Conservation (phyloP, 2,113 vertebrate species). For the Capra hircus region DNA sequence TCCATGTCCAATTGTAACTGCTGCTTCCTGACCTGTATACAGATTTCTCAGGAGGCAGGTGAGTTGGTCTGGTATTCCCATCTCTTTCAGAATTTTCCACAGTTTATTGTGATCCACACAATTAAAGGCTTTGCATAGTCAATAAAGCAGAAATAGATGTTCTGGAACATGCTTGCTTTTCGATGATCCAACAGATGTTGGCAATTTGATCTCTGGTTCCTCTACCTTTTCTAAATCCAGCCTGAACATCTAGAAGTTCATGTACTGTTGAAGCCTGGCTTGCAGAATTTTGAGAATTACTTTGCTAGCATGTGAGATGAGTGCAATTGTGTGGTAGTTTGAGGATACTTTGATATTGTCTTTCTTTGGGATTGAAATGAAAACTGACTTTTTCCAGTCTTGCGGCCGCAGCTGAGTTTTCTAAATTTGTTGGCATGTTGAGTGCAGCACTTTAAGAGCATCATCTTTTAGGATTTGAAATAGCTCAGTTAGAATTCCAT, state of each 20-base stretch:
- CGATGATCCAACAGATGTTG: neutral
- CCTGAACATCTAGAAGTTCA: neutral
- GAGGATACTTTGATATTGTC: neutral
- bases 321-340: neutral
- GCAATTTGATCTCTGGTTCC: neutral
- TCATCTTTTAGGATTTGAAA: neutral
- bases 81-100: neutral
- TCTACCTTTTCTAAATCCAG: neutral
- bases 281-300: neutral
- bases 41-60: neutral
- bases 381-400: neutral
- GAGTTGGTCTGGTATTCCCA: neutral
- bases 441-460: neutral
- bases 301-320: neutral
- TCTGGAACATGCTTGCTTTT: neutral
- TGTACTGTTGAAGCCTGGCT: neutral
- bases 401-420: neutral
- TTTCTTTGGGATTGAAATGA: neutral
- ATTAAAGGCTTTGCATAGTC: neutral
- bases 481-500: neutral
- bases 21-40: neutral
- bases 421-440: neutral
- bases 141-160: neutral
- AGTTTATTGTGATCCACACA: neutral
- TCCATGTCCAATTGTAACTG: neutral